phyloP scores from a whole-genome alignment of 2,113 vertebrate species.

The Alaudala cheleensis region DNA sequence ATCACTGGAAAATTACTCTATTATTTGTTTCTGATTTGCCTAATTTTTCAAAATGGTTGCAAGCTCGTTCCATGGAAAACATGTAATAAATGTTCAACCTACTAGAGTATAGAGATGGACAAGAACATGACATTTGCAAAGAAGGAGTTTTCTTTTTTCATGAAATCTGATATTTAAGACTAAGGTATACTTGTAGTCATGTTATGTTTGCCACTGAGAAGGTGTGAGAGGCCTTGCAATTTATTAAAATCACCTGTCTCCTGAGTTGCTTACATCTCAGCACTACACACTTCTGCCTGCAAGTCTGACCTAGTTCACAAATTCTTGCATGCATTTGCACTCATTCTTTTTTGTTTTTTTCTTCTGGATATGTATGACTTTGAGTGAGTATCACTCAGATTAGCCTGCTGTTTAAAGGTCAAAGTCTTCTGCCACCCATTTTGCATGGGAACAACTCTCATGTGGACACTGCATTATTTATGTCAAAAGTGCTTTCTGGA shows the following conservation, averaged over 20 bases:
- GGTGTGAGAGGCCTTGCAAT: neutral
- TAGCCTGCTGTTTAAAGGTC: neutral
- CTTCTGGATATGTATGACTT: neutral
- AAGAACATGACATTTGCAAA: neutral
- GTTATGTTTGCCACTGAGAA: neutral
- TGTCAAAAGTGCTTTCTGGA: neutral
- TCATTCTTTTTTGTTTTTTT: neutral
- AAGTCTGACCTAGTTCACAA: neutral
- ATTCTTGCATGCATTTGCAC: neutral
- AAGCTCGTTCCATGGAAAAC: neutral
- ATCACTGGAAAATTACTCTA: neutral
- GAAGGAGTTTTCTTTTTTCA: neutral
- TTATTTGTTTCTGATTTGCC: conserved; percentile 28
- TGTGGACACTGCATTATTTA: neutral
- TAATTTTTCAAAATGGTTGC: neutral
- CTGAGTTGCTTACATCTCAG: neutral
- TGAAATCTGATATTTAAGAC: neutral
- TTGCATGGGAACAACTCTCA: neutral
- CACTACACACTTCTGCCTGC: neutral
- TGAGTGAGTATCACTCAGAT: neutral
- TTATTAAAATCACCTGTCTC: neutral
- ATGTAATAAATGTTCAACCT: neutral
- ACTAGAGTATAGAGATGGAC: neutral
- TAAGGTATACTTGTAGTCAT: neutral
- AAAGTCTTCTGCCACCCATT: neutral